These are phyloP conservation scores for Megaceryle alcyon DNA, from an alignment of 2,797 vertebrate species.

Conservation along the genomic window DNA sequence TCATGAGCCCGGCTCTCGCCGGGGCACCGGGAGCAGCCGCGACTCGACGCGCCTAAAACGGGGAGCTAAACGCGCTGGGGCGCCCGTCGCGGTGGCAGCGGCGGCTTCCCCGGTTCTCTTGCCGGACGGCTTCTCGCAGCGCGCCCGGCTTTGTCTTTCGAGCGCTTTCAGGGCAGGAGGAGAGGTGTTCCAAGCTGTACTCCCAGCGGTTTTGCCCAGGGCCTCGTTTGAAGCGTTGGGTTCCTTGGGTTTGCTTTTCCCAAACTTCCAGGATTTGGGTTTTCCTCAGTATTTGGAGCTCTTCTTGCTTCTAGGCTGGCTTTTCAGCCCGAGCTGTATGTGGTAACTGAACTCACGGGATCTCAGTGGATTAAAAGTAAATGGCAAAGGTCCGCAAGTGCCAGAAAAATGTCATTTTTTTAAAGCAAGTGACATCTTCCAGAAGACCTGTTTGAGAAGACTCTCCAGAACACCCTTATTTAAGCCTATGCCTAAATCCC, in stretches of 20 bases:
- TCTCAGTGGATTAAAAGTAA: neutral
- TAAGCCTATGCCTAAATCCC: neutral
- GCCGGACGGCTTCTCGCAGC: neutral
- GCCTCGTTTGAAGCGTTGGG: neutral
- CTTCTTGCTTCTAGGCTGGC: neutral
- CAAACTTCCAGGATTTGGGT: rapidly evolving
- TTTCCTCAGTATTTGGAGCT: neutral
- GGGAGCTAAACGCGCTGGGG: neutral
- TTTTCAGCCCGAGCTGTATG: rapidly evolving
- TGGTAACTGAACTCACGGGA: neutral
- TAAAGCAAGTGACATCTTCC: neutral
- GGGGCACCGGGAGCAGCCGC: too few species aligned
- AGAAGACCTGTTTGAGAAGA: neutral
- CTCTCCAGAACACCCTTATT: neutral
- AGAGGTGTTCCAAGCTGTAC: neutral
- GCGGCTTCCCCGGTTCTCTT: neutral
- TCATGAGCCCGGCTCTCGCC: slow-evolving; percentile 81
- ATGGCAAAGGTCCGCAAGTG: neutral
- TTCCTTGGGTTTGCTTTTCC: neutral
- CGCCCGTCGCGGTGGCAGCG: neutral
- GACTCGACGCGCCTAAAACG: neutral
- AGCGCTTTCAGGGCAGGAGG: neutral
- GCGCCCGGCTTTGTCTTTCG: neutral
- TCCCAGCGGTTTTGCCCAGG: neutral
- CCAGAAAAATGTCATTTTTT: neutral